A percentile compares a stretch with the other conserved stretches of the same genome.
These are phyloP conservation scores for Noctua comes DNA, from an alignment of 2,888 invertebrate species.

Conservation along the genomic window DNA sequence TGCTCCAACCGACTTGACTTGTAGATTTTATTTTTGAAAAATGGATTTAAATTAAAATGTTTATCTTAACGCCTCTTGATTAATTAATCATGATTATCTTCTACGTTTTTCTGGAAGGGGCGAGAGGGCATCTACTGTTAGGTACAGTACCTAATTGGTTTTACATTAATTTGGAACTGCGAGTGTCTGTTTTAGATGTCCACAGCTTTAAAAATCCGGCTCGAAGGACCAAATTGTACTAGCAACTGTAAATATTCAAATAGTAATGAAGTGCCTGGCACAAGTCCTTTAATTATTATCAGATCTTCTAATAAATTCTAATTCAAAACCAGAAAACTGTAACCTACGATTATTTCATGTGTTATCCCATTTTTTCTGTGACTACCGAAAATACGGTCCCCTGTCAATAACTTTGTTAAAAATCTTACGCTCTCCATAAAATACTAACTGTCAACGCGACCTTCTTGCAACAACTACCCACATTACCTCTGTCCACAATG, in stretches of 20 bases:
- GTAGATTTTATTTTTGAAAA: slow-evolving; percentile 6
- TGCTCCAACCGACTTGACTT: not conserved
- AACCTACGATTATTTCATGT: no score
- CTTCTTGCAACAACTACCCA: not conserved
- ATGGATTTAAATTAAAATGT: slow-evolving; percentile 2
- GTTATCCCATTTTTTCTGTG: not conserved
- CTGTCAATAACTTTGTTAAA: not conserved
- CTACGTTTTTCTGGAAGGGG: not conserved
- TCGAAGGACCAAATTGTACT: slow-evolving; percentile 28
- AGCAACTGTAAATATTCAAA: no score
- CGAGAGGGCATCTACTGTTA: not conserved
- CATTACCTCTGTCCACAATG: slow-evolving; percentile 26
- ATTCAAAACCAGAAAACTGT: not conserved
- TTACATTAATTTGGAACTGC: not conserved
- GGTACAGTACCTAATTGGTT: not conserved
- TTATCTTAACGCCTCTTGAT: slow-evolving; percentile 1
- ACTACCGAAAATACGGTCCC: no score
- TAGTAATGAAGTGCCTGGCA: no score
- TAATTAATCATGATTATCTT: slow-evolving; percentile 16
- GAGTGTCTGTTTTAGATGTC: no score
- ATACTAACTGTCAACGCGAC: slow-evolving; percentile 1
- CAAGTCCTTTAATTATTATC: not conserved
- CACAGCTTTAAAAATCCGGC: slow-evolving; percentile 11
- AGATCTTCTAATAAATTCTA: not conserved
- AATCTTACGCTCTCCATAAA: not conserved